phyloP scores from a whole-genome alignment of 2,797 vertebrate species.

The Eidolon dupreanum region DNA sequence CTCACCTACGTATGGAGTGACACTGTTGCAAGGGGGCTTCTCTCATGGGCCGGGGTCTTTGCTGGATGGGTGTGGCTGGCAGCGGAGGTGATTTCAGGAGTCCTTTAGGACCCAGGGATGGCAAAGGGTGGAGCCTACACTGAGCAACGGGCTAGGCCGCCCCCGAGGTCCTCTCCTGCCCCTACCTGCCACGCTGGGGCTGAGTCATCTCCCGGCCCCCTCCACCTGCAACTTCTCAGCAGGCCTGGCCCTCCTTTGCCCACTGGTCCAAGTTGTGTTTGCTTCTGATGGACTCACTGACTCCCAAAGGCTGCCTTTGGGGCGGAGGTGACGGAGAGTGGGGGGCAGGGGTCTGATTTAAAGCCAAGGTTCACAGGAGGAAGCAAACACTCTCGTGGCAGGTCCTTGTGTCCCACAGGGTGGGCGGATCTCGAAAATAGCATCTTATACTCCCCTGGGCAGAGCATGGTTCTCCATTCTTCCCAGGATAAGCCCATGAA shows the following conservation, averaged over 20 bases:
- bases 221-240: not conserved
- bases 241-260: not conserved
- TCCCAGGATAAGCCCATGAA: not conserved
- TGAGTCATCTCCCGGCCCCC: not conserved
- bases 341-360: not conserved
- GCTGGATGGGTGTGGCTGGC: accelerated
- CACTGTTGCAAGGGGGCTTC: not conserved
- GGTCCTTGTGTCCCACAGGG: no score
- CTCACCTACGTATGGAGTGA: accelerated
- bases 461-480: not conserved
- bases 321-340: no score
- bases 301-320: not conserved
- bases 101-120: not conserved
- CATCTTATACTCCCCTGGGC: not conserved
- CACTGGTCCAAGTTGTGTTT: not conserved
- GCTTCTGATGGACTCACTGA: not conserved
- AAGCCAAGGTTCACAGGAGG: not conserved
- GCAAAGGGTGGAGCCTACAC: not conserved
- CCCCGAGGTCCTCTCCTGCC: not conserved
- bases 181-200: accelerated
- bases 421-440: not conserved
- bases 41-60: not conserved
- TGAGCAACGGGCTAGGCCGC: not conserved
- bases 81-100: no score
- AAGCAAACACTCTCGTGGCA: not conserved